Conservation (phyloP, 2,797 vertebrate species). For the Taenioides sp. region DNA sequence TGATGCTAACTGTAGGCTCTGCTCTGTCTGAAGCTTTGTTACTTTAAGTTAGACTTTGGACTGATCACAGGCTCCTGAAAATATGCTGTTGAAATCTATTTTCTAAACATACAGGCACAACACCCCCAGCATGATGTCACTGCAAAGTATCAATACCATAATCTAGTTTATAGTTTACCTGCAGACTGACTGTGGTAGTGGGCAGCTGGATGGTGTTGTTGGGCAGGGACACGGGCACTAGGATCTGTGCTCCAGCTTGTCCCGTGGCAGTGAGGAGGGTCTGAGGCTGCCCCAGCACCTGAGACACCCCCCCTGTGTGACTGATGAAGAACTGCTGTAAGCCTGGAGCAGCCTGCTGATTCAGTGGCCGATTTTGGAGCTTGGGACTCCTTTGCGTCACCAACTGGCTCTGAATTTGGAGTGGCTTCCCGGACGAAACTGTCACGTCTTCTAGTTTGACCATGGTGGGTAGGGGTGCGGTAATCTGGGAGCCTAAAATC, state of each 20-base stretch:
- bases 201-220: conserved; percentile 87
- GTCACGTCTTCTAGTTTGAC: conserved; percentile 86
- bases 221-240: conserved; percentile 89
- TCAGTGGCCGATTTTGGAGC: conserved; percentile 32
- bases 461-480: conserved; percentile 33
- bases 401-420: conserved; percentile 57
- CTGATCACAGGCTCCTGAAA: no score
- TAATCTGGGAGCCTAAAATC: conserved; percentile 43
- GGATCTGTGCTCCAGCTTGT: conserved; percentile 85
- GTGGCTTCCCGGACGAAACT: conserved; percentile 45
- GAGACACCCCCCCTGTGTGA: conserved; percentile 79
- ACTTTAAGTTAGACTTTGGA: no score
- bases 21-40: no score
- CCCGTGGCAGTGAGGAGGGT: conserved; percentile 80
- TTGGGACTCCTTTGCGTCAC: conserved; percentile 57
- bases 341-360: conserved; percentile 12
- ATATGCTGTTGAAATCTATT: no score
- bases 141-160: no score
- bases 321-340: conserved; percentile 82
- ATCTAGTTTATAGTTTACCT: conserved; percentile 62
- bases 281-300: conserved; percentile 85
- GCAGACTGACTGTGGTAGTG: conserved; percentile 82
- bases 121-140: no score
- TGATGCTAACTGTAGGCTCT: no score
- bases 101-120: no score